phyloP scores from a whole-genome alignment of 1,140 invertebrate species.

The Panulirus ornatus region DNA sequence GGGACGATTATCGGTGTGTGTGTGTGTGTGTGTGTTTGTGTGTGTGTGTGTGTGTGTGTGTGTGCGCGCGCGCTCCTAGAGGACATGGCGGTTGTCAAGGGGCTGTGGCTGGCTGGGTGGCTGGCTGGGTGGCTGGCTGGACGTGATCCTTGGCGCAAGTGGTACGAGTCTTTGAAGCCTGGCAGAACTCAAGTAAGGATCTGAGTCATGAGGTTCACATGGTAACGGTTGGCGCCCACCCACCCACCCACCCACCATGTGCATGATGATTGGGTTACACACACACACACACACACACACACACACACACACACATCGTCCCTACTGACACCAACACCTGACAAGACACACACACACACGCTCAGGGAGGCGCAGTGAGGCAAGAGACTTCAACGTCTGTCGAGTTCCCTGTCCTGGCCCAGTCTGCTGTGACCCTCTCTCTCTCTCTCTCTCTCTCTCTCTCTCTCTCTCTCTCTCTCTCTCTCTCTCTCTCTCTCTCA shows the following conservation, averaged over 20 bases:
- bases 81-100: too few species aligned
- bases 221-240: neutral
- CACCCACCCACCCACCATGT: too few species aligned
- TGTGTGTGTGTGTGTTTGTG: neutral
- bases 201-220: neutral
- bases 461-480: slow-evolving; percentile 43
- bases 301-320: too few species aligned
- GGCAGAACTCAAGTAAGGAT: too few species aligned
- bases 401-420: neutral
- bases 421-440: neutral
- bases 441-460: slow-evolving; percentile 31
- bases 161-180: too few species aligned
- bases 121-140: neutral
- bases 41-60: neutral
- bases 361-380: too few species aligned
- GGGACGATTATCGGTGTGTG: too few species aligned
- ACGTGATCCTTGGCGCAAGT: too few species aligned
- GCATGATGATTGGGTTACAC: neutral
- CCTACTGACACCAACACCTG: too few species aligned
- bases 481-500: too few species aligned
- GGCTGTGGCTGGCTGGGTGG: neutral
- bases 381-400: neutral
- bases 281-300: too few species aligned
- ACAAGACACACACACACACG: too few species aligned
- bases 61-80: neutral